Evolutionary conservation across 1,140 invertebrate species (phyloP).

Genomic region (Musca domestica): DNA sequence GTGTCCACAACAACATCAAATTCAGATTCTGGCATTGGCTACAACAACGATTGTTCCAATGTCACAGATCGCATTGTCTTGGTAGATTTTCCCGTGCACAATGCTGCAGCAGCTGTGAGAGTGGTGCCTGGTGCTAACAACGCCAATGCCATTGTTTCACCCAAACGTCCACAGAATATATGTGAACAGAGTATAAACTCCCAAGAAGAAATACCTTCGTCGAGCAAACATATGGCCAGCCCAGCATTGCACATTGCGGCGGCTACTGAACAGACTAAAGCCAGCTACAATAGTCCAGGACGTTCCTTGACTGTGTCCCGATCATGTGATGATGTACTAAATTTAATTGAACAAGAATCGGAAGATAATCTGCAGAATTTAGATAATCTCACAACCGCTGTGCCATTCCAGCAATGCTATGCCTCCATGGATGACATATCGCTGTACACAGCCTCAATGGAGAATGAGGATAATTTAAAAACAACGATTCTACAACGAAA

Average conservation of each 20-base stretch:
- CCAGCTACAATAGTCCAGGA: slow-evolving; percentile 47
- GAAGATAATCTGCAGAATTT: slow-evolving; percentile 16
- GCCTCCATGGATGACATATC: slow-evolving; percentile 45
- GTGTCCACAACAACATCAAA: slow-evolving; percentile 87
- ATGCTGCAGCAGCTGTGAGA: slow-evolving; percentile 4
- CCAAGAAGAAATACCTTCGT: not conserved
- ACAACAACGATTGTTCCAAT: slow-evolving; percentile 80
- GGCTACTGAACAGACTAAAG: slow-evolving; percentile 36
- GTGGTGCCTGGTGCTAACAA: slow-evolving; percentile 28
- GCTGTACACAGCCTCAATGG: slow-evolving; percentile 35
- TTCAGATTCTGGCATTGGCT: slow-evolving; percentile 92
- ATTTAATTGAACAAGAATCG: slow-evolving; percentile 28
- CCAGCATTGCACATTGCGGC: not conserved
- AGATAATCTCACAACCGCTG: not conserved
- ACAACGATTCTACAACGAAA: not conserved
- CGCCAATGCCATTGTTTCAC: slow-evolving; percentile 10
- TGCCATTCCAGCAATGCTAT: slow-evolving; percentile 11
- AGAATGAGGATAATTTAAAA: slow-evolving; percentile 29
- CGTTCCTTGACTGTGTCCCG: slow-evolving; percentile 41
- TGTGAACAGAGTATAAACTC: not conserved
- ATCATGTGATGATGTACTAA: slow-evolving; percentile 48
- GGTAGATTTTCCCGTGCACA: slow-evolving; percentile 66
- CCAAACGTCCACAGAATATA: slow-evolving; percentile 1
- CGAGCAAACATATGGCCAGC: not conserved
- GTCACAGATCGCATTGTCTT: slow-evolving; percentile 78